Percentiles rank a stretch among this genome's conserved stretches.
Conservation (phyloP, 2,797 vertebrate genomes). For the Carduelis carduelis region DNA sequence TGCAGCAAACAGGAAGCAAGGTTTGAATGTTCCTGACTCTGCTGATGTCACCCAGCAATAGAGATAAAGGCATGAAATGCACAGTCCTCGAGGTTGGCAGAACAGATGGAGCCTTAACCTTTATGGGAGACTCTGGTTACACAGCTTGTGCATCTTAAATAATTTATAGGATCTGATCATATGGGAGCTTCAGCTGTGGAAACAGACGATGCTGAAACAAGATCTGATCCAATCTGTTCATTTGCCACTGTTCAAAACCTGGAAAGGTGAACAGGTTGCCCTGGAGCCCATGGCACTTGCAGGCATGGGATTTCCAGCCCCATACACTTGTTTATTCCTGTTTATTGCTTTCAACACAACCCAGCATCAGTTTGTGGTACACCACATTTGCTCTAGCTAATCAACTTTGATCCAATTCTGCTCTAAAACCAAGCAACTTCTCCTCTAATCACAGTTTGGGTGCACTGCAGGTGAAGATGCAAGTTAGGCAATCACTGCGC, state of each 20-base stretch:
- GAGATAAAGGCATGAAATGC: conserved; percentile 39
- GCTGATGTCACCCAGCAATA: conserved; percentile 53
- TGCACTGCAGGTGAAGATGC: neutral
- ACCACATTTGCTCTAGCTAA: neutral
- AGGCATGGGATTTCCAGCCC: conserved; percentile 13
- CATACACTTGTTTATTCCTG: conserved; percentile 53
- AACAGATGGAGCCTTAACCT: conserved; percentile 67
- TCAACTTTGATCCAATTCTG: neutral
- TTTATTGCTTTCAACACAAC: conserved; percentile 25
- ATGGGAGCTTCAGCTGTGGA: conserved; percentile 66
- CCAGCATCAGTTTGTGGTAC: neutral
- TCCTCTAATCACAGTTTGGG: neutral
- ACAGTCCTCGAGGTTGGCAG: conserved; percentile 53
- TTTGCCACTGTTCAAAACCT: conserved; percentile 57
- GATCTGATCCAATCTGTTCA: conserved; percentile 70
- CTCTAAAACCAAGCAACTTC: neutral
- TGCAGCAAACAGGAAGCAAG: conserved; percentile 42
- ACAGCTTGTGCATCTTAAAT: conserved; percentile 70
- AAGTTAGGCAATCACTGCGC: neutral
- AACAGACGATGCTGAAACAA: conserved; percentile 73
- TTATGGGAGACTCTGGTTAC: conserved; percentile 68
- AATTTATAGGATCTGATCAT: conserved; percentile 71
- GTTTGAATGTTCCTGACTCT: conserved; percentile 11
- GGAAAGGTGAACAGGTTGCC: conserved; percentile 51
- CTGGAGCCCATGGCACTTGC: neutral